These are phyloP conservation scores for Neocrepidodera transversa DNA, from an alignment of 2,888 invertebrate species.

Conservation along the genomic window DNA sequence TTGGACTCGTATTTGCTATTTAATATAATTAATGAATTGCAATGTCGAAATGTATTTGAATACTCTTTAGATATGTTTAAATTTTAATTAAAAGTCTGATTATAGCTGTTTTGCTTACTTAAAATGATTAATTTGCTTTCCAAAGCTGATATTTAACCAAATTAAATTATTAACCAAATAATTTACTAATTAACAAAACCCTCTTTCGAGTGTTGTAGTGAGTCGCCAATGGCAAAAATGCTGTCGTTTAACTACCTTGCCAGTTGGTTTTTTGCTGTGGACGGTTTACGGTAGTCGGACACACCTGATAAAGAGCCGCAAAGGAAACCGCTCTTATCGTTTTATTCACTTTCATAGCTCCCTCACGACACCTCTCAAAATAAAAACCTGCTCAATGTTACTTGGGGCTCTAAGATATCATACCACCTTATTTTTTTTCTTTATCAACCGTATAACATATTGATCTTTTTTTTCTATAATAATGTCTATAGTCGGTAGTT, in stretches of 20 bases:
- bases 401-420: constrained; percentile 9
- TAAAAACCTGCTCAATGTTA: constrained; percentile 6
- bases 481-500: no score
- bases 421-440: not conserved
- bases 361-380: not conserved
- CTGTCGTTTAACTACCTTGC: not conserved
- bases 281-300: constrained; percentile 26
- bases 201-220: no score
- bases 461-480: constrained; percentile 3
- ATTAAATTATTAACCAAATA: no score
- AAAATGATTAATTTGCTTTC: no score
- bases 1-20: no score
- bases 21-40: no score
- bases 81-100: no score
- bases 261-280: constrained; percentile 17
- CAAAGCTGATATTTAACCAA: no score
- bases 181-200: no score
- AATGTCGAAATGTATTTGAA: no score
- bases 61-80: no score
- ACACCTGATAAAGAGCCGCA: constrained; percentile 39
- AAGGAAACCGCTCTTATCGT: constrained; percentile 38
- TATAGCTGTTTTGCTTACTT: no score
- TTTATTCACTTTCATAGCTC: constrained; percentile 29
- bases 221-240: not conserved
- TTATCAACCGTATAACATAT: not conserved